Evolutionary conservation across 1,140 invertebrate genomes (phyloP).

Genomic region (Scaptomyza graminum): DNA sequence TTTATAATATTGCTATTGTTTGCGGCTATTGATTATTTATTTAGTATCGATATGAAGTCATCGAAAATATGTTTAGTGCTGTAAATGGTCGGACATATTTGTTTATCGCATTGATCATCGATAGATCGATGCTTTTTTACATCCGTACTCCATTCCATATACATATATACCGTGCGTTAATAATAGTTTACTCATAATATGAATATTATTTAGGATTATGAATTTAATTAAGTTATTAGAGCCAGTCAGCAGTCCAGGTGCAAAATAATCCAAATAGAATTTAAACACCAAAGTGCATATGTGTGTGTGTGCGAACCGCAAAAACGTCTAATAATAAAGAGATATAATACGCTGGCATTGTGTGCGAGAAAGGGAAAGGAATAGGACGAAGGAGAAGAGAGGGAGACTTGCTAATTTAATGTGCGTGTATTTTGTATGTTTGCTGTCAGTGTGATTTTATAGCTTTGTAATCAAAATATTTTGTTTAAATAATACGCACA

Average conservation of each 20-base stretch:
- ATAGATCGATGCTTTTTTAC: slow-evolving; percentile 20
- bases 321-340: slow-evolving; percentile 25
- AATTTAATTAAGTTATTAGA: slow-evolving; percentile 36
- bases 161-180: slow-evolving; percentile 63
- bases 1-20: background rate
- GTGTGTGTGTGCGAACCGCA: slow-evolving; percentile 29
- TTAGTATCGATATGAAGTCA: background rate
- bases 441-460: slow-evolving; percentile 10
- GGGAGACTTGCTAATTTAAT: slow-evolving; percentile 47
- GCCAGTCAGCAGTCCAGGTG: slow-evolving; percentile 31
- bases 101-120: slow-evolving; percentile 11
- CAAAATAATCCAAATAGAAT: slow-evolving; percentile 33
- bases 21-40: background rate
- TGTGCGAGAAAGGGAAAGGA: slow-evolving; percentile 30
- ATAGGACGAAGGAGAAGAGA: slow-evolving; percentile 18
- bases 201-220: slow-evolving; percentile 52
- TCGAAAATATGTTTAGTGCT: background rate
- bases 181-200: slow-evolving; percentile 75
- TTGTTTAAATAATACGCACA: slow-evolving; percentile 14
- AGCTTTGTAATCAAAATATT: slow-evolving; percentile 25
- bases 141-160: slow-evolving; percentile 43
- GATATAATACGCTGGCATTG: slow-evolving; percentile 41
- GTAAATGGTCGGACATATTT: slow-evolving; percentile 6
- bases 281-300: slow-evolving; percentile 23
- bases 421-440: slow-evolving; percentile 40